Base-by-base conservation (phyloP, 2,888 invertebrate species). In the Nomada goodeniana region DNA sequence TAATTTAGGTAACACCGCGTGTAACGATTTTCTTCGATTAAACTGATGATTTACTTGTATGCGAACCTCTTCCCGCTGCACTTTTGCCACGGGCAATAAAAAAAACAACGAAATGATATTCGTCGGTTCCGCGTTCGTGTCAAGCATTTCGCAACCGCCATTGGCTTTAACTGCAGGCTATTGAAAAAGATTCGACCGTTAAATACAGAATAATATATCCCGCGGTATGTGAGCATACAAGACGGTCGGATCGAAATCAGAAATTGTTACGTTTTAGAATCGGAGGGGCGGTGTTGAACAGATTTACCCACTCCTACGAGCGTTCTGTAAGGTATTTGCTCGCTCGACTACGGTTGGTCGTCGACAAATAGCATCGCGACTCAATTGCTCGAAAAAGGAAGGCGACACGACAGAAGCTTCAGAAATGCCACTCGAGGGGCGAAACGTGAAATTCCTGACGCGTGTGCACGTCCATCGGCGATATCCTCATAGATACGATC, bases 351-450 rank as follows among this genome's bases (percentile, higher is more conserved):
- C 52, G 36, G 57, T 20, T 52, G 47, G 47, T 11, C 55, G 65
- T 78, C 60, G 77, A 71, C 77, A 82, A 83, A 83, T 78, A 59
- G 63, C 74, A 59, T 69, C 44, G 82, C 63, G 82, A 29, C 67
- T 82, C 77, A 55, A 83, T 83, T 77, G 82, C 71, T 77, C 70
- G 76, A 69, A 70, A 73, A 36, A 81, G 77, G 65, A 53, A 68
- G 70, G 76, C 60, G 73, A 77, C 67, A 50, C 73, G 69, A 61
- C 52, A 52, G 70, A 64, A 61, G 57, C 76, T 26, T 42, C 52
- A 52, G 61, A 76, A 81, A 83, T 83, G 81, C 59, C 65, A 74
- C 36, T 53, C 55, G 68, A 23, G 20, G 64, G 64, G 64, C 71
- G 77, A 82, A 76, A 75, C 70, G 53, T 50, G 67, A 68, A 74